Conservation (phyloP, 2,888 invertebrate species). For the Bombyx huttoni region DNA sequence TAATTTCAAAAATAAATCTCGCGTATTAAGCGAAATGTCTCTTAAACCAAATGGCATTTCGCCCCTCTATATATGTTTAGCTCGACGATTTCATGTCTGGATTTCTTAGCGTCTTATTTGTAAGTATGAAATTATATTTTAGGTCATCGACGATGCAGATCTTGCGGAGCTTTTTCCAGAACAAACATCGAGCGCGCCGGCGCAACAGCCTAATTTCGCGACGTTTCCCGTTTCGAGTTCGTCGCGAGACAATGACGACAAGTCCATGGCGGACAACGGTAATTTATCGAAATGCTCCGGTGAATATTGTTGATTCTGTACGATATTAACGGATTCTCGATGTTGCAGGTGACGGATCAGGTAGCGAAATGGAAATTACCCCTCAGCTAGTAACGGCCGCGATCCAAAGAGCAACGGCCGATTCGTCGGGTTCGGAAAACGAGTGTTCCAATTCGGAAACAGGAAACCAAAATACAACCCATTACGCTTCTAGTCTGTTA, state of each 20-base stretch:
- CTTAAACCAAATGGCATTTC: too few species aligned
- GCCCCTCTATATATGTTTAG: too few species aligned
- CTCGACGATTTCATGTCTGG: neutral
- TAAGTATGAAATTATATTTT: conserved; percentile 16
- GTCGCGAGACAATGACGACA: conserved; percentile 56
- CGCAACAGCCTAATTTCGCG: conserved; percentile 74
- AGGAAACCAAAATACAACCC: conserved; percentile 69
- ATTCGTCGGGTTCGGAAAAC: conserved; percentile 81
- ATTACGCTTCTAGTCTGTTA: conserved; percentile 81
- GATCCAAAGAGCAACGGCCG: conserved; percentile 79
- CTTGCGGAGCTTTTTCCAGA: conserved; percentile 84
- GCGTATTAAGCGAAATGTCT: too few species aligned
- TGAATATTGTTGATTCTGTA: neutral
- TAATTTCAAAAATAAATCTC: too few species aligned
- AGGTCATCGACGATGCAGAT: conserved; percentile 85
- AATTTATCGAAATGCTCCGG: neutral
- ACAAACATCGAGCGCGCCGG: conserved; percentile 71
- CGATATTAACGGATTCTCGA: too few species aligned
- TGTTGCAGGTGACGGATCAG: conserved; percentile 73
- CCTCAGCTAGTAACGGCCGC: conserved; percentile 82
- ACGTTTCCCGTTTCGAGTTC: conserved; percentile 56
- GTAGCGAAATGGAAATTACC: conserved; percentile 83
- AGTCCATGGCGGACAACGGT: conserved; percentile 67
- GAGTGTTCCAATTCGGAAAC: conserved; percentile 71
- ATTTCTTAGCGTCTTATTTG: conserved; percentile 4